These are phyloP conservation scores for Protodeltote pygarga DNA, from an alignment of 2,888 invertebrate species.

Conservation along the genomic window DNA sequence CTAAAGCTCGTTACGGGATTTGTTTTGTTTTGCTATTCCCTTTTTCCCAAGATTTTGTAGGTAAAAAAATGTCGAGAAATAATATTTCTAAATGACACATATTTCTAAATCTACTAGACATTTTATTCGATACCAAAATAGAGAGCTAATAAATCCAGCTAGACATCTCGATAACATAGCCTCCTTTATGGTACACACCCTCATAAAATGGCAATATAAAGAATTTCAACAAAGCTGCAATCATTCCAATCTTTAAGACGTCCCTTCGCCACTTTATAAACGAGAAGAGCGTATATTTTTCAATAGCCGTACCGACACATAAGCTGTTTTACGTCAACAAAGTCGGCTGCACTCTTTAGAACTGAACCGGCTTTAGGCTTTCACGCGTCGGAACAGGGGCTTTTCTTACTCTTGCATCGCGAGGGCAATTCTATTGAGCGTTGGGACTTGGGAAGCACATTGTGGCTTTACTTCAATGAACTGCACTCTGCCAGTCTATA, in stretches of 20 bases:
- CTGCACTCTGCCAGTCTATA: conserved; percentile 54
- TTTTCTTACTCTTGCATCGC: conserved; percentile 64
- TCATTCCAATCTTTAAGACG: conserved; percentile 38
- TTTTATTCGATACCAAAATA: neutral
- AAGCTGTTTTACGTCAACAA: conserved; percentile 58
- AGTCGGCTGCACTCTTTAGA: conserved; percentile 57
- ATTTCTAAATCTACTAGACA: neutral
- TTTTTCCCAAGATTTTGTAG: no score
- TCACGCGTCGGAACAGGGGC: conserved; percentile 67
- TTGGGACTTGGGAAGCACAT: conserved; percentile 56
- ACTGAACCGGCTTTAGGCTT: conserved; percentile 70
- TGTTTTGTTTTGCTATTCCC: no score
- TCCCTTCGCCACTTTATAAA: conserved; percentile 50
- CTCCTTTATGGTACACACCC: conserved; percentile 4
- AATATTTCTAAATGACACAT: no score
- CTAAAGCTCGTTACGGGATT: no score
- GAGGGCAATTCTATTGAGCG: conserved; percentile 68
- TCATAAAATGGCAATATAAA: conserved; percentile 25
- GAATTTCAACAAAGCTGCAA: conserved; percentile 39
- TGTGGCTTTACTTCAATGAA: conserved; percentile 63
- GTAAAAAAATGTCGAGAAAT: no score
- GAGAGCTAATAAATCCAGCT: conserved; percentile 7
- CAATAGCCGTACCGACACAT: conserved; percentile 57
- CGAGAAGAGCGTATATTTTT: conserved; percentile 60
- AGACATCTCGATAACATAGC: conserved; percentile 9